These are phyloP conservation scores for Acleris sparsana DNA, from an alignment of 2,888 invertebrate species.

Conservation along the genomic window DNA sequence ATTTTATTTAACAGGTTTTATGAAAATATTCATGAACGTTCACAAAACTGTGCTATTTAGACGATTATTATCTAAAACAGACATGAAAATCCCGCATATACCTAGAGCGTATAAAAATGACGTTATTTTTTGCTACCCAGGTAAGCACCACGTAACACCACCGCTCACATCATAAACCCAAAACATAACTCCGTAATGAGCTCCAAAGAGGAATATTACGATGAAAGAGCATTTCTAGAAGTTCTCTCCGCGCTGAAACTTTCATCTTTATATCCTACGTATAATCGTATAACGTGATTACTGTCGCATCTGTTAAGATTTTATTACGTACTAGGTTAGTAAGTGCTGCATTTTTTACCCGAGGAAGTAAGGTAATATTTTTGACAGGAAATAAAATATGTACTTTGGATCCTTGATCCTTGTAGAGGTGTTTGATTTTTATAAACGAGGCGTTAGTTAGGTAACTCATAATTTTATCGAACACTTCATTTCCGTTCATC, in stretches of 20 bases:
- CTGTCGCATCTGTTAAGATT: neutral
- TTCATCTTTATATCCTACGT: slow-evolving; percentile 1
- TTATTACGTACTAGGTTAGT: neutral
- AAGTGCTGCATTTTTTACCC: too few relatives aligned
- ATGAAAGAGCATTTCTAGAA: slow-evolving; percentile 5
- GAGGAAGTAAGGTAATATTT: neutral
- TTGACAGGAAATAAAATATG: neutral
- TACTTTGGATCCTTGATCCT: too few relatives aligned
- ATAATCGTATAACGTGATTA: neutral
- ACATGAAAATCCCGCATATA: too few relatives aligned
- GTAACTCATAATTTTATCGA: too few relatives aligned
- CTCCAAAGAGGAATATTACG: slow-evolving; percentile 18
- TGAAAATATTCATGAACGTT: too few relatives aligned
- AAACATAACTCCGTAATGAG: slow-evolving; percentile 21
- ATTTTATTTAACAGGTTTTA: too few relatives aligned
- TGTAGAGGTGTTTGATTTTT: too few relatives aligned
- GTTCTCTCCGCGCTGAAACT: neutral
- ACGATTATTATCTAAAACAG: too few relatives aligned
- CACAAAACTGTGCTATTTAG: too few relatives aligned
- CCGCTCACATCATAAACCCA: slow-evolving; percentile 11
- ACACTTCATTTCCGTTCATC: too few relatives aligned
- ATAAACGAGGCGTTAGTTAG: too few relatives aligned
- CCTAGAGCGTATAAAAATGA: neutral
- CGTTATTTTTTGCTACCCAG: neutral
- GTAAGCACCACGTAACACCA: neutral